Base-by-base conservation (phyloP, 2,888 invertebrate genomes). In the Drosophila putrida region DNA sequence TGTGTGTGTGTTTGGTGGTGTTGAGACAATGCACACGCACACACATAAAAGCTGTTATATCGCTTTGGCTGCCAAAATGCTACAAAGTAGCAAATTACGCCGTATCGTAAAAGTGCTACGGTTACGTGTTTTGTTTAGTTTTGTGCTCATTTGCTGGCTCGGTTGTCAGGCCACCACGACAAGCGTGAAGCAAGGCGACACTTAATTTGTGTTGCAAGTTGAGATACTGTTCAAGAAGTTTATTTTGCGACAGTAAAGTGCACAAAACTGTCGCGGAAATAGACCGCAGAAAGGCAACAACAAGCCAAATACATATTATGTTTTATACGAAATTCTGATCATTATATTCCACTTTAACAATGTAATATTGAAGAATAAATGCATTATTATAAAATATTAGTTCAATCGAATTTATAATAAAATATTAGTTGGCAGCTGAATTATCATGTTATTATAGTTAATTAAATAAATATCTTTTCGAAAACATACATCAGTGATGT, bases 31-130 rank as follows among this genome's bases (percentile, higher is more conserved):
- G 61, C 81, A 83, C 81, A 83, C 78, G 81, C 78, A 78, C 81
- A 67, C 68, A 74, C 78, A 78, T 73, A 77, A 74, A 86, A 83
- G 65, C 6, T 33, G 60, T 60, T 61, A 49, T 64, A 69, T 72
- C 25, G 50, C 39, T 53, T 38, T 25, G 44, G 50, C 72, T 53
- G 65, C 47, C 75, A 75, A 87, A 84, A 71, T 66, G 79, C 72
- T 70, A 78, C 82, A 82, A 81, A 84, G 67, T 84, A 87, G 70
- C 72, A 78, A 84, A 84, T 81, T 71, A 70, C 79, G 75, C 55
- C 78, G 57, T 70, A 84, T 75, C 84, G 47, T 81, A 78, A 87
- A 87, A 87, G 27, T 59, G 61, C 62, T 35, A 62, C 55, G 63
- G 43, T 54, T 80, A 77, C 84, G 74, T 77, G 84, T 69, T 68